Evolutionary conservation across 1,140 invertebrate species (phyloP).

Genomic region (Brevipalpus yothersi): DNA sequence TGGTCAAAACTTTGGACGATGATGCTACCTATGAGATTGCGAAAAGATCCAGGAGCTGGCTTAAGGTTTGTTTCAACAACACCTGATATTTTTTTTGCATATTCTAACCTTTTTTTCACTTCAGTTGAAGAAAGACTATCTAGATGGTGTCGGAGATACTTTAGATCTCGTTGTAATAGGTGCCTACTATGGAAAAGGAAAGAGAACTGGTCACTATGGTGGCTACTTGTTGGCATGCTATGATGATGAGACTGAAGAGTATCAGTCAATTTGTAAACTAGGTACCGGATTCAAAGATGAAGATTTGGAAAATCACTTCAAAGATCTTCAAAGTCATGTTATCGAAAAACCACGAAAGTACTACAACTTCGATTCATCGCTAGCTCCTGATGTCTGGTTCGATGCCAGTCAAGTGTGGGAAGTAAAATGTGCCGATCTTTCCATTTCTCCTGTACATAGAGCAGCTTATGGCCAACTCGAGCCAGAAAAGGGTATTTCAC

Average conservation of each 20-base stretch:
- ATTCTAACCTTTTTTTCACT: not conserved
- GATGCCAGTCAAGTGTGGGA: constrained; percentile 79
- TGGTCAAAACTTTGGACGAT: constrained; percentile 86
- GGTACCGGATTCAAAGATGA: constrained; percentile 95
- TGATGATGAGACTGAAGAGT: constrained; percentile 73
- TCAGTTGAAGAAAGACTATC: constrained; percentile 34
- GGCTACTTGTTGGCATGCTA: constrained; percentile 94
- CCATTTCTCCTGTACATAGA: constrained; percentile 74
- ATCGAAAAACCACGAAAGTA: constrained; percentile 53
- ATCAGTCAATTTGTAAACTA: constrained; percentile 77
- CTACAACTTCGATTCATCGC: constrained; percentile 47
- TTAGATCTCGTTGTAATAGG: constrained; percentile 69
- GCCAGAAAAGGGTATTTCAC: constrained; percentile 72
- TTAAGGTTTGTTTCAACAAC: constrained; percentile 32
- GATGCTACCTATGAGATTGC: constrained; percentile 87
- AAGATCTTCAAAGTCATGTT: constrained; percentile 45
- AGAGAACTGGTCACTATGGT: constrained; percentile 75
- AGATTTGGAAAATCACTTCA: constrained; percentile 45
- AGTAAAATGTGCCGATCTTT: constrained; percentile 93
- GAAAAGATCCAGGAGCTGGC: constrained; percentile 84
- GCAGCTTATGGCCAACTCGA: constrained; percentile 75
- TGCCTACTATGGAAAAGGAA: constrained; percentile 77
- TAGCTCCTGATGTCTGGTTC: constrained; percentile 86
- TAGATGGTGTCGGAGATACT: constrained; percentile 32
- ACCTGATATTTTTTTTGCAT: constrained; percentile 16